phyloP scores from a whole-genome alignment of 2,888 invertebrate genomes.

The Noctua comes region DNA sequence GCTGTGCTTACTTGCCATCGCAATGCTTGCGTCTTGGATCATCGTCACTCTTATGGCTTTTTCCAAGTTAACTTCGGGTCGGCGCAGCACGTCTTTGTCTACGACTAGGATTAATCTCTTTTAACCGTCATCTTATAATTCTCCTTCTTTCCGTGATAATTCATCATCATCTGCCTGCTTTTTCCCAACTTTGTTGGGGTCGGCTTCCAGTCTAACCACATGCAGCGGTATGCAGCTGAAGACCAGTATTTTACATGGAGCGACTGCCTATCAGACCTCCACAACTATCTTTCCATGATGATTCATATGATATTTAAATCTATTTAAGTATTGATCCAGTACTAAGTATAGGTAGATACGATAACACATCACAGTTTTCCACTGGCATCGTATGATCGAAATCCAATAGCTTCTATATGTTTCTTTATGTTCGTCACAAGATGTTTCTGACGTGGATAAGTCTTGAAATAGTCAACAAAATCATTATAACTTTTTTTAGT shows the following conservation, averaged over 20 bases:
- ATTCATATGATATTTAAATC: too few relatives aligned
- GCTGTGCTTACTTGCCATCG: not conserved
- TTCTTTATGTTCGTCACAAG: not conserved
- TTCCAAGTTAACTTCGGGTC: too few relatives aligned
- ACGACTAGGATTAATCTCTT: not conserved
- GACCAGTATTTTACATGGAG: too few relatives aligned
- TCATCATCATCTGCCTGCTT: too few relatives aligned
- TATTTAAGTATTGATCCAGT: not conserved
- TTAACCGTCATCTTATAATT: not conserved
- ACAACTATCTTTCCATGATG: too few relatives aligned
- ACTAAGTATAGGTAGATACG: not conserved
- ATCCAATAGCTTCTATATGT: not conserved
- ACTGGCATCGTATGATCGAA: not conserved
- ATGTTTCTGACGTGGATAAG: not conserved
- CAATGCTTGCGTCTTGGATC: too few relatives aligned
- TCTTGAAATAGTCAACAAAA: slow-evolving; percentile 10
- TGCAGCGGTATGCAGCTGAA: too few relatives aligned
- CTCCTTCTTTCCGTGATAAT: not conserved
- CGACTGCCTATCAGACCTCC: too few relatives aligned
- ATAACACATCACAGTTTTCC: slow-evolving; percentile 4
- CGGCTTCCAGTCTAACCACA: too few relatives aligned
- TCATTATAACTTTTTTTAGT: not conserved
- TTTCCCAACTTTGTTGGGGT: too few relatives aligned
- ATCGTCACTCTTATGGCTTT: too few relatives aligned
- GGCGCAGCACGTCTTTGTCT: too few relatives aligned